Evolutionary conservation across 2,797 vertebrate species (phyloP).

Genomic region (Lindbergichthys nudifrons): DNA sequence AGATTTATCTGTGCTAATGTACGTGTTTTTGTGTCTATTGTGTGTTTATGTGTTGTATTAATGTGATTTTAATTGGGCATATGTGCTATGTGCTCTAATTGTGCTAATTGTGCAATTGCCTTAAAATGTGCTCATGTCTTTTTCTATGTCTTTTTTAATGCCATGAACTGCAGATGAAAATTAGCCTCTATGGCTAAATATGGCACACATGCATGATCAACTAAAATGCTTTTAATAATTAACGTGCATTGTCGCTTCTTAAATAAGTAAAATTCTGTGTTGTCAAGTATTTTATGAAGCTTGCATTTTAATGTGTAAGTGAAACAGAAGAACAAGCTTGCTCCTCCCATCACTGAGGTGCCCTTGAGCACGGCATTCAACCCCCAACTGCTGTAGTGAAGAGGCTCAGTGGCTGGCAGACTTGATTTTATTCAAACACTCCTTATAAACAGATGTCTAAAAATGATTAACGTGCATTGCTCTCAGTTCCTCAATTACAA

Average conservation of each 20-base stretch:
- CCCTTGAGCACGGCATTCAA: not conserved
- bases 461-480: not conserved
- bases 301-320: not conserved
- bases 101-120: not conserved
- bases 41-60: too few relatives aligned
- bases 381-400: not conserved
- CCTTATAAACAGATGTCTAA: not conserved
- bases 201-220: too few relatives aligned
- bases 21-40: too few relatives aligned
- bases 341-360: not conserved
- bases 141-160: too few relatives aligned
- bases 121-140: too few relatives aligned
- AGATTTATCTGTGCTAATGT: too few relatives aligned
- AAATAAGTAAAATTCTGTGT: not conserved
- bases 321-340: not conserved
- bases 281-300: not conserved
- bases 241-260: too few relatives aligned
- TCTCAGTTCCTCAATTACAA: slow-evolving; percentile 15
- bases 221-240: too few relatives aligned
- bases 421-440: not conserved
- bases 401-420: not conserved
- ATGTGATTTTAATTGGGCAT: too few relatives aligned
- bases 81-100: too few relatives aligned
- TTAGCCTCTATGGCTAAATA: too few relatives aligned
- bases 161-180: too few relatives aligned